Evolutionary conservation across 1,140 invertebrate genomes (phyloP), one percentile per base, ranked within the genome.

Genomic region (Temnothorax curvispinosus): DNA sequence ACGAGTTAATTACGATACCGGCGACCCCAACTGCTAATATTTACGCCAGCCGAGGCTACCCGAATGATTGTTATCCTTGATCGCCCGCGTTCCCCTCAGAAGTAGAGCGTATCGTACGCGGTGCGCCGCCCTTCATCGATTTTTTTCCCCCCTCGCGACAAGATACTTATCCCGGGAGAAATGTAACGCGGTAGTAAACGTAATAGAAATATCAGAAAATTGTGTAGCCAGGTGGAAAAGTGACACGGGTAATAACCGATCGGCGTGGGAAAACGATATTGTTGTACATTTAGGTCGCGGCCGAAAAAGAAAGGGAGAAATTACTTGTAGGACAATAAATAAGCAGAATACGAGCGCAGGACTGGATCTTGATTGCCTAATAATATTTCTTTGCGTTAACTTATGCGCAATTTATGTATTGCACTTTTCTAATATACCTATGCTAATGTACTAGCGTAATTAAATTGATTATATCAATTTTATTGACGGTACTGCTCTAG

Each of bases 161-260:
- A 75, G 41, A 84, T 74, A 60, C 27, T 58, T n/a, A 27, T 56
- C 35, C 6, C 15, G 7, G 21, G 60, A 27, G 27, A 50, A 65
- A 47, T 65, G 44, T 47, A 65, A 64, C 15, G 35, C 15, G n/a
- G 77, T 18, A 11, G 62, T 32, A 44, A 60, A 58, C 47, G 41
- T 74, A 60, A 82, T 60, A 84, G 54, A 75, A 75, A 84, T 84
- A 72, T 82, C 38, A 15, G 54, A 60, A 74, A 82, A 72, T 58
- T 44, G 52, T 11, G 11, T 60, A 47, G 44, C 11, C 8, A 44
- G 2, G 60, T 50, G n/a, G 54, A 75, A 38, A 74, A 75, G 62
- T 84, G 58, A 75, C 54, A 38, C 27, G 15, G 56, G 27, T 27
- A 11, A n/a, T 54, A 32, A 56, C 4, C 18, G 38, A 69, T 21